Percentiles rank a stretch among this genome's conserved stretches.
Conservation (phyloP, 2,888 invertebrate genomes). For the Metacarcinus magister region DNA sequence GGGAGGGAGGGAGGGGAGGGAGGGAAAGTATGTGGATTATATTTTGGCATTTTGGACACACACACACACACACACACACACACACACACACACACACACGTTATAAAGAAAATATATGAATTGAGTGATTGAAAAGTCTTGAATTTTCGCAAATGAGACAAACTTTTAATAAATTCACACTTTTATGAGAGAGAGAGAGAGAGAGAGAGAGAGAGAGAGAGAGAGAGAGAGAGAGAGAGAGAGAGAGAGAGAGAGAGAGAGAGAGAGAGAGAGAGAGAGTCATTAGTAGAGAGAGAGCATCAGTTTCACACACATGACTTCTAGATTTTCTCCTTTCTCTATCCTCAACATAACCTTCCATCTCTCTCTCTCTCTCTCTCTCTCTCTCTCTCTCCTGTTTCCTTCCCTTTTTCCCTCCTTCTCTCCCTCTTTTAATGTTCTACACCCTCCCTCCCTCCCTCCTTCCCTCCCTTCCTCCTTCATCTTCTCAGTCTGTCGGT, state of each 20-base stretch:
- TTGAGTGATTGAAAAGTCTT: too few species aligned
- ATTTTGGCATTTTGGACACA: too few species aligned
- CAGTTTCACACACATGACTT: too few species aligned
- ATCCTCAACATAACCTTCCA: not conserved
- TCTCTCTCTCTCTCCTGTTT: not conserved
- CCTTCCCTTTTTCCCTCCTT: not conserved
- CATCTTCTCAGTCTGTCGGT: not conserved
- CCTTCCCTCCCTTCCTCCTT: not conserved
- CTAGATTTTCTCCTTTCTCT: not conserved
- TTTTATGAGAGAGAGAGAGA: not conserved
- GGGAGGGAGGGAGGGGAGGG: not conserved
- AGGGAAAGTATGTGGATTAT: not conserved
- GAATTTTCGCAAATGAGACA: too few species aligned
- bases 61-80: too few species aligned
- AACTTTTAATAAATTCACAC: too few species aligned
- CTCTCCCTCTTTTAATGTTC: not conserved
- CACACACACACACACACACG: too few species aligned
- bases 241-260: conserved; percentile 52
- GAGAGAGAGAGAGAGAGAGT: not conserved
- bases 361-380: not conserved
- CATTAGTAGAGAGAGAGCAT: not conserved
- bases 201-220: conserved; percentile 26
- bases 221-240: conserved; percentile 55
- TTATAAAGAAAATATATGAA: too few species aligned
- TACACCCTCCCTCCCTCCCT: not conserved